Base-by-base conservation (phyloP, 2,888 invertebrate genomes). In the Hedya salicella region DNA sequence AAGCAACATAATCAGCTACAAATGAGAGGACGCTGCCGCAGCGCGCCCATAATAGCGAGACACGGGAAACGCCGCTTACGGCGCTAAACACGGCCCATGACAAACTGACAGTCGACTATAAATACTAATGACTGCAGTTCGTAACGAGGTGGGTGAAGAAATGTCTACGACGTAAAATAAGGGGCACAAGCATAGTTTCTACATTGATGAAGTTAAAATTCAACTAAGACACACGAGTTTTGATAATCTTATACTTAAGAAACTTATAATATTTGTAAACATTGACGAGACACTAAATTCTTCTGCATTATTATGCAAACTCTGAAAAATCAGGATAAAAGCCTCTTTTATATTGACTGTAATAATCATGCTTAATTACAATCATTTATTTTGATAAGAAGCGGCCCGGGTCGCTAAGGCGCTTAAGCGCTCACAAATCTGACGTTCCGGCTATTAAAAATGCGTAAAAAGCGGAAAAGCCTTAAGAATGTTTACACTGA, bases 401-500 rank as follows among this genome's bases (percentile, higher is more conserved):
- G 14, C 54, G 17, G 17, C 21, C 21, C 30, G 17, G 30, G 9
- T 44, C 42, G 56, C 42, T 56, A 56, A 56, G 56, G 30, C 44
- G 44, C 44, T 56, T 44, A 56, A 36, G 16, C 42, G 48, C 44
- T 8, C 42, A 13, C 30, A 44, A 56, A 56, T 56, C 56, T 30
- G 56, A 42, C 30, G 44, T 40, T 25, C n/a, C 36, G 36, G 17
- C 56, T 40, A 56, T 56, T 56, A 56, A 56, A 44, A 56, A 56
- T 56, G 56, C 56, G 56, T 56, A 56, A 44, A 56, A 44, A 44
- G 56, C 42, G 56, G 56, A 56, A 54, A 56, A 56, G 30, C 56
- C 56, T 30, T 25, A 44, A 44, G 56, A 56, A 42, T 44, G 42
- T 56, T 56, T 44, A 44, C 56, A 56, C 42, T 56, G 56, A 30